A percentile compares a stretch with the other conserved stretches of the same genome.
phyloP scores from a whole-genome alignment of 1,140 invertebrate species.

The Steinernema khuongi region DNA sequence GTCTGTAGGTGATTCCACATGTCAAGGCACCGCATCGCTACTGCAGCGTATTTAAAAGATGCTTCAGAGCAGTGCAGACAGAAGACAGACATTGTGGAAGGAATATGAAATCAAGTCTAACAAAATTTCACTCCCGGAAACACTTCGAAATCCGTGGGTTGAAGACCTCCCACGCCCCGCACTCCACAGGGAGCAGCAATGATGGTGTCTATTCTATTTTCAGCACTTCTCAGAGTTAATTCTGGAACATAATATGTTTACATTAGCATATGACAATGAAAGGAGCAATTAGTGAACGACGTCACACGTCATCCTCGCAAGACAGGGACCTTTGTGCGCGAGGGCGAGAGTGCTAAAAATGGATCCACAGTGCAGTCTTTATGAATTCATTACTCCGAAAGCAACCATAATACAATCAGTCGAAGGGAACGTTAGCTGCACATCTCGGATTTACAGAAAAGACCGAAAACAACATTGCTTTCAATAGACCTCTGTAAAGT shows the following conservation, averaged over 20 bases:
- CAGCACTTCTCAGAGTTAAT: background rate
- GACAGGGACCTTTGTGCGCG: background rate
- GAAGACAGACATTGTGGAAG: too few relatives aligned
- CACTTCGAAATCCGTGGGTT: too few relatives aligned
- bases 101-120: too few relatives aligned
- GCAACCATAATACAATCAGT: background rate
- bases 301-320: background rate
- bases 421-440: background rate
- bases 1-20: too few relatives aligned
- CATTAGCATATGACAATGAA: background rate
- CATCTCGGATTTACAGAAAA: conserved; percentile 6
- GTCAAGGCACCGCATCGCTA: too few relatives aligned
- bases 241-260: background rate
- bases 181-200: background rate
- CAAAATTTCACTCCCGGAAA: too few relatives aligned
- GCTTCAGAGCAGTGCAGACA: too few relatives aligned
- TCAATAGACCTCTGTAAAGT: background rate
- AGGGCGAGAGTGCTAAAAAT: too few relatives aligned
- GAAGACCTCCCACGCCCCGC: too few relatives aligned
- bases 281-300: background rate
- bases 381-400: background rate
- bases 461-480: background rate
- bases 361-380: too few relatives aligned
- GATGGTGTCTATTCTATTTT: background rate
- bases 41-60: too few relatives aligned